A percentile compares a stretch with the other conserved stretches of the same genome.
phyloP scores from a whole-genome alignment of 1,140 invertebrate species.

The Chironomus striatipennis region DNA sequence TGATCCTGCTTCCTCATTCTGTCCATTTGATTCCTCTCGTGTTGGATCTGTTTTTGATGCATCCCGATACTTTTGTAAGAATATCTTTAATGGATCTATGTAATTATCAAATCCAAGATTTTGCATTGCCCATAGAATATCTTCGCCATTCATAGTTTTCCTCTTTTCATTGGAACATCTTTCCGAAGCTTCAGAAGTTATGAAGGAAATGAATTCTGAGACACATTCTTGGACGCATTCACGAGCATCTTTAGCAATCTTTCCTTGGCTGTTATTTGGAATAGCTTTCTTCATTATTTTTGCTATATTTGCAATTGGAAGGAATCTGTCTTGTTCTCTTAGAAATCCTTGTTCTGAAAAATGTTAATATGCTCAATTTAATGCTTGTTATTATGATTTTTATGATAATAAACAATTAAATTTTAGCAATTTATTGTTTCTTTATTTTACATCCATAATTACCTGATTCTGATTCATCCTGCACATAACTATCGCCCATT shows the following conservation, averaged over 20 bases:
- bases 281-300: constrained; percentile 99
- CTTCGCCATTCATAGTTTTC: constrained; percentile 99
- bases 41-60: not conserved
- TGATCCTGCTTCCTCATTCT: not conserved
- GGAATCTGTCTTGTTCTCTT: constrained; percentile 86
- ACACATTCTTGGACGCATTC: constrained; percentile 99
- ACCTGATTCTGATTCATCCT: not conserved
- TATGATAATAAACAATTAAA: no score
- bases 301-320: constrained; percentile 97
- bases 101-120: constrained; percentile 97
- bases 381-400: not conserved
- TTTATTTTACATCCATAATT: no score
- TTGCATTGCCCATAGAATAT: constrained; percentile 94
- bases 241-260: constrained; percentile 95
- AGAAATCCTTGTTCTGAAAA: constrained; percentile 39
- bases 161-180: constrained; percentile 95
- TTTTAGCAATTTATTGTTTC: no score
- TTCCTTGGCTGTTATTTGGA: constrained; percentile 88
- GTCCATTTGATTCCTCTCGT: not conserved
- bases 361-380: not conserved
- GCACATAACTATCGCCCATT: not conserved
- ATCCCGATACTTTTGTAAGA: constrained; percentile 95
- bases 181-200: constrained; percentile 96
- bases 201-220: constrained; percentile 98
- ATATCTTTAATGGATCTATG: constrained; percentile 92